Evolutionary conservation across 2,888 invertebrate species (phyloP).

Genomic region (Blera fallax): DNA sequence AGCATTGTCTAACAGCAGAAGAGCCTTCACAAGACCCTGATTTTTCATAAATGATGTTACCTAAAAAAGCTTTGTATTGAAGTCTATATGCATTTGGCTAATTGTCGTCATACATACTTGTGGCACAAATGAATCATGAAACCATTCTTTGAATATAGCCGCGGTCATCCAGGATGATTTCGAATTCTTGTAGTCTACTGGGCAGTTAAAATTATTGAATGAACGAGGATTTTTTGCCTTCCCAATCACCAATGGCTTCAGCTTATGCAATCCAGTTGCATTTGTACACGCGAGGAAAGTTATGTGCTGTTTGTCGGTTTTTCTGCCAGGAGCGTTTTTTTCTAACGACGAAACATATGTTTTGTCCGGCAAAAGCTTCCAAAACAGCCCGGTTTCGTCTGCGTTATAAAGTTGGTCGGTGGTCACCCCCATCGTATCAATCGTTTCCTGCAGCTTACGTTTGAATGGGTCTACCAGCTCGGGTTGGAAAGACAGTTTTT

Average conservation of each 20-base stretch:
- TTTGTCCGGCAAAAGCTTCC: neutral
- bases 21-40: no score
- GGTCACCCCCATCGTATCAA: neutral
- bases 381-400: neutral
- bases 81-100: no score
- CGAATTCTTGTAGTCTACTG: neutral
- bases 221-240: neutral
- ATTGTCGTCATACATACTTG: neutral
- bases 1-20: no score
- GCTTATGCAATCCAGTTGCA: neutral
- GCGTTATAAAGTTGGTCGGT: neutral
- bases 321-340: neutral
- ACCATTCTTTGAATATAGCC: neutral
- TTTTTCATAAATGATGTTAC: no score
- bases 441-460: neutral
- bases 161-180: neutral
- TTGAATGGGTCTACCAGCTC: neutral
- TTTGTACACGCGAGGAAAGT: neutral
- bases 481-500: neutral
- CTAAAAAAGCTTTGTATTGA: no score
- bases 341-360: neutral
- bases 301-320: neutral
- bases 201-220: neutral
- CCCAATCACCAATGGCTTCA: no score
- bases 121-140: neutral